Evolutionary conservation across 1,140 invertebrate genomes (phyloP).

Genomic region (Philopotamus ludificatus): DNA sequence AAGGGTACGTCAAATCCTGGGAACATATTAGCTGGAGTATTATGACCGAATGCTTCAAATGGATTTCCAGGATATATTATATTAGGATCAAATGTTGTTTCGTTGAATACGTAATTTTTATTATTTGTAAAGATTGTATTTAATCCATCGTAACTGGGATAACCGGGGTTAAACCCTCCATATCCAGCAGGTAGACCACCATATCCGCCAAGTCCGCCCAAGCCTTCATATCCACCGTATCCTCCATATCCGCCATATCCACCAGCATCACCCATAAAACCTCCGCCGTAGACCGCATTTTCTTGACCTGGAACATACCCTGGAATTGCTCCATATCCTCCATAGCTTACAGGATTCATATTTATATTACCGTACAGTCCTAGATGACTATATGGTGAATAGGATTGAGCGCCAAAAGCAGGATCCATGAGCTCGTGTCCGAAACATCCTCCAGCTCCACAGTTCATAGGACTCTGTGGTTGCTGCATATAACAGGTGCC

Average conservation of each 20-base stretch:
- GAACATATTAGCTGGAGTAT: too few species aligned
- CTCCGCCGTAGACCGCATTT: neutral
- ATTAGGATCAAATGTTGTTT: too few species aligned
- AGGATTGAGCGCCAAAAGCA: constrained; percentile 31
- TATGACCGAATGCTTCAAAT: too few species aligned
- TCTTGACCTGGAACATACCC: constrained; percentile 3
- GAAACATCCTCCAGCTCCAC: constrained; percentile 26
- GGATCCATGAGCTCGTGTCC: constrained; percentile 36
- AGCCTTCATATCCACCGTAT: neutral
- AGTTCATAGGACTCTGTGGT: neutral
- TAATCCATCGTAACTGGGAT: too few species aligned
- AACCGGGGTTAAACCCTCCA: too few species aligned
- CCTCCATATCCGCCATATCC: neutral
- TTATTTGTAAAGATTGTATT: too few species aligned
- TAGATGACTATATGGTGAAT: constrained; percentile 19
- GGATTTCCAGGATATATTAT: too few species aligned
- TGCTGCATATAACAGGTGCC: neutral
- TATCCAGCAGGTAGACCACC: neutral
- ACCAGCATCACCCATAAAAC: neutral
- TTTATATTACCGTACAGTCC: neutral
- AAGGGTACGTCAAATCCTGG: too few species aligned
- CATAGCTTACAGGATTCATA: neutral
- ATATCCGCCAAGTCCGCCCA: neutral
- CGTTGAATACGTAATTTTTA: too few species aligned
- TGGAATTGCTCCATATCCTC: neutral